A percentile compares a stretch with the other conserved stretches of the same genome.
Evolutionary conservation across 1,140 invertebrate species (phyloP).

Genomic region (Bombus sylvicola): DNA sequence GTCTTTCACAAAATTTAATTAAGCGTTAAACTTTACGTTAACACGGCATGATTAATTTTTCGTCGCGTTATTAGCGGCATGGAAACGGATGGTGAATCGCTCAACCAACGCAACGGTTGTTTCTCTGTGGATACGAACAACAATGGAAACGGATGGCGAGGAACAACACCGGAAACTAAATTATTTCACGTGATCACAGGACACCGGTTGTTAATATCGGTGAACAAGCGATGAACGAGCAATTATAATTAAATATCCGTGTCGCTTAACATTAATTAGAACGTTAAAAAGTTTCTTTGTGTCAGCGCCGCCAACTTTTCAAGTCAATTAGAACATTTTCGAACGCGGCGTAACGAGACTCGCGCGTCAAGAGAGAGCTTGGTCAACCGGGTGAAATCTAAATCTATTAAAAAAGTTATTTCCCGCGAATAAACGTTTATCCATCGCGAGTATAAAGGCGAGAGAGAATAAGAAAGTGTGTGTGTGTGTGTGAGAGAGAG

Average conservation of each 20-base stretch:
- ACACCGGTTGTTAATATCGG: neutral
- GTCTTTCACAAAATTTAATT: slow-evolving; percentile 57
- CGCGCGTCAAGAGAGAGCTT: neutral
- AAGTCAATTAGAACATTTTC: slow-evolving; percentile 44
- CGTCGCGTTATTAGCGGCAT: neutral
- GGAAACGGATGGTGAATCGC: neutral
- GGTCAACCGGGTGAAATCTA: slow-evolving; percentile 15
- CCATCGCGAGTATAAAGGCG: neutral
- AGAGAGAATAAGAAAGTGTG: too few species aligned
- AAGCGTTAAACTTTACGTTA: slow-evolving; percentile 44
- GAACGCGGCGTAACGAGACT: neutral
- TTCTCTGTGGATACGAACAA: too few species aligned
- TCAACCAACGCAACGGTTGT: neutral
- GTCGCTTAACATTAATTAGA: slow-evolving; percentile 40
- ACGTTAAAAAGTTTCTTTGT: slow-evolving; percentile 26
- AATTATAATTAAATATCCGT: slow-evolving; percentile 36
- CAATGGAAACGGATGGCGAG: neutral
- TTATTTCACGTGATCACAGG: neutral
- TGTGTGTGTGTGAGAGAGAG: too few species aligned
- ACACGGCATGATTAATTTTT: slow-evolving; percentile 45
- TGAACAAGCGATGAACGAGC: neutral
- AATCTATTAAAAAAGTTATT: slow-evolving; percentile 53
- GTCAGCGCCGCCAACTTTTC: neutral
- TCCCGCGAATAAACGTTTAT: slow-evolving; percentile 48
- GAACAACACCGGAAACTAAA: neutral